phyloP scores from a whole-genome alignment of 2,888 invertebrate genomes.

The Blera fallax region DNA sequence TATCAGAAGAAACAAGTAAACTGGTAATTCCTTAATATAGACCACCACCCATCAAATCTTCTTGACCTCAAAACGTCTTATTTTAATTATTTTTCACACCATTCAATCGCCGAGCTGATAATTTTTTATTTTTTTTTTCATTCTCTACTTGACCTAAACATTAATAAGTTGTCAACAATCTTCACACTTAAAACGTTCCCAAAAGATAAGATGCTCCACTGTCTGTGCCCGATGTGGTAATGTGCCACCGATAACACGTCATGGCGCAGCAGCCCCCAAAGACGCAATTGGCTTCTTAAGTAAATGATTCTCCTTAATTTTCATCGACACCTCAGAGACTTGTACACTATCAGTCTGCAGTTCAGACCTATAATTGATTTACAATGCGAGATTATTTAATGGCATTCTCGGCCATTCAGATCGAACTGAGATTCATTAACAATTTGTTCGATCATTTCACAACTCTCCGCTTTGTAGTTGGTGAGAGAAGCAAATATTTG shows the following conservation, averaged over 20 bases:
- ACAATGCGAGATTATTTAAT: neutral
- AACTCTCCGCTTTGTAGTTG: neutral
- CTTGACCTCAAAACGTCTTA: constrained; percentile 15
- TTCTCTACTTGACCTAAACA: constrained; percentile 20
- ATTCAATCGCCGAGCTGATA: constrained; percentile 34
- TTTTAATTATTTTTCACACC: constrained; percentile 13
- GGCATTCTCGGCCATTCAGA: neutral
- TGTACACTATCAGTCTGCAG: neutral
- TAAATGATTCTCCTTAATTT: neutral
- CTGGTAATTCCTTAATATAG: neutral
- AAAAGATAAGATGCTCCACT: constrained; percentile 36
- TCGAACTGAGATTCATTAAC: neutral
- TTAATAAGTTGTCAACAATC: constrained; percentile 52
- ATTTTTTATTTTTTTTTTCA: neutral
- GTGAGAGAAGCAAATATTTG: constrained; percentile 32
- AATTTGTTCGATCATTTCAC: neutral
- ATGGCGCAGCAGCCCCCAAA: neutral
- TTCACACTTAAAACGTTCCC: constrained; percentile 30
- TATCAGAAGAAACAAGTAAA: neutral
- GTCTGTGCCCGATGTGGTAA: neutral
- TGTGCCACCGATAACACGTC: neutral
- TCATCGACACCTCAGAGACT: neutral
- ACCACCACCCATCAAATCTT: neutral
- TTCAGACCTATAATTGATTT: neutral
- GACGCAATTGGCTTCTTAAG: neutral